These are phyloP conservation scores for Neotoma lepida DNA, from an alignment of 2,113 vertebrate genomes.

Conservation along the genomic window DNA sequence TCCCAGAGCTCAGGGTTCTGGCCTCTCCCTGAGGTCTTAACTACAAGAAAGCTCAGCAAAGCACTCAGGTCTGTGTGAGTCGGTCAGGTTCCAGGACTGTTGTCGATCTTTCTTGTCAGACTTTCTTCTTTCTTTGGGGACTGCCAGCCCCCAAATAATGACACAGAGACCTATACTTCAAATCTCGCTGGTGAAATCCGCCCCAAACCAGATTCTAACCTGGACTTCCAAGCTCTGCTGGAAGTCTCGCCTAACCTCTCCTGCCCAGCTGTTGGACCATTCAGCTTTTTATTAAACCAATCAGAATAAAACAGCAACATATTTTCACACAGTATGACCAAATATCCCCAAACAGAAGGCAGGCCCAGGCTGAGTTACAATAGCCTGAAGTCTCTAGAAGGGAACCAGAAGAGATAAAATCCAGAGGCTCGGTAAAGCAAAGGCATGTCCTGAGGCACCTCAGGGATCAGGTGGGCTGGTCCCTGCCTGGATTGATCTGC, in stretches of 20 bases:
- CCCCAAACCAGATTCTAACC: neutral
- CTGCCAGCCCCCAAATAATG: neutral
- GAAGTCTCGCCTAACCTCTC: neutral
- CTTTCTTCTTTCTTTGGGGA: neutral
- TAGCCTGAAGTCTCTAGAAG: neutral
- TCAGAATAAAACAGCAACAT: neutral
- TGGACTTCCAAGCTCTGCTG: neutral
- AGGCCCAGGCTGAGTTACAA: neutral
- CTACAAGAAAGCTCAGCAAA: slow-evolving; percentile 8
- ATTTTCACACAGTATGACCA: neutral
- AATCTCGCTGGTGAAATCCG: neutral
- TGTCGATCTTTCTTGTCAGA: neutral
- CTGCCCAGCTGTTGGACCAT: neutral
- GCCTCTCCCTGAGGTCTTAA: neutral
- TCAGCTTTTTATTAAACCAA: neutral
- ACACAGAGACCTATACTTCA: neutral
- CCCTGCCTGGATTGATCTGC: neutral
- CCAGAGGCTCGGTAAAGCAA: neutral
- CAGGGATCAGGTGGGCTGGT: neutral
- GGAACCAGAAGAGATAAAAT: neutral
- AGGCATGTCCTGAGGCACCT: neutral
- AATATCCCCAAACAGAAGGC: neutral
- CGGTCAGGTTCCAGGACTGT: neutral
- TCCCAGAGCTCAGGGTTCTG: neutral
- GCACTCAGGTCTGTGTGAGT: neutral